Evolutionary conservation across 2,888 invertebrate species (phyloP), one percentile per base, ranked within the genome.

Genomic region (Thecophora atra): DNA sequence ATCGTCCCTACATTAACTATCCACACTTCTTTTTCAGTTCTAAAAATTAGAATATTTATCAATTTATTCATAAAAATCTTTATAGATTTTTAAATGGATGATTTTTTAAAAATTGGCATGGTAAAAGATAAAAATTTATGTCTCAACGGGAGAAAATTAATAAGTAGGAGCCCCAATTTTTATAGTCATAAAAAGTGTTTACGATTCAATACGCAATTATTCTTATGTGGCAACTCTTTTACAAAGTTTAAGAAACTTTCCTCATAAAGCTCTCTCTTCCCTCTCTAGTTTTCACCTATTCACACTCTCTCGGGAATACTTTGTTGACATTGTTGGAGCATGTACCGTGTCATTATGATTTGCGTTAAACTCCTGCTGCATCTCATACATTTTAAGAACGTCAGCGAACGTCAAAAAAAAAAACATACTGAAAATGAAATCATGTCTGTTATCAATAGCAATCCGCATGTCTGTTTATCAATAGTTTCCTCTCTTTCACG

Each of bases 401-500:
- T 47, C 47, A 47, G 2, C 11, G 47, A 47, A 37, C 37, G 37
- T 37, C n/a, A 37, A 8, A 37, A 4, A 2, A 47, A 47, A 47
- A n/a, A 47, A 17, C 4, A n/a, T 8, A 69, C 51, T 42, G 60
- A 19, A 60, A 30, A 37, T 8, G 37, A 6, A 8, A 8, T 37
- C 7, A 37, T 37, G 7, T 37, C 11, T 37, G 37, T n/a, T n/a
- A n/a, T 37, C 58, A 28, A 58, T 24, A 56, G 47, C 47, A 24
- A 58, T 56, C 26, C 51, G 60, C 62, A 21, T 44, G 58, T 28
- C 30, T 37, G 17, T 66, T n/a, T 47, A 15, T n/a, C 6, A 5
- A 11, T 67, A 24, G 51, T 19, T 54, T n/a, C 54, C 69, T 54
- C 54, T 30, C 28, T 64, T 47, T 58, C 11, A 37, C 60, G 28